Conservation (phyloP, 2,113 vertebrate genomes). For the Scomber colias region DNA sequence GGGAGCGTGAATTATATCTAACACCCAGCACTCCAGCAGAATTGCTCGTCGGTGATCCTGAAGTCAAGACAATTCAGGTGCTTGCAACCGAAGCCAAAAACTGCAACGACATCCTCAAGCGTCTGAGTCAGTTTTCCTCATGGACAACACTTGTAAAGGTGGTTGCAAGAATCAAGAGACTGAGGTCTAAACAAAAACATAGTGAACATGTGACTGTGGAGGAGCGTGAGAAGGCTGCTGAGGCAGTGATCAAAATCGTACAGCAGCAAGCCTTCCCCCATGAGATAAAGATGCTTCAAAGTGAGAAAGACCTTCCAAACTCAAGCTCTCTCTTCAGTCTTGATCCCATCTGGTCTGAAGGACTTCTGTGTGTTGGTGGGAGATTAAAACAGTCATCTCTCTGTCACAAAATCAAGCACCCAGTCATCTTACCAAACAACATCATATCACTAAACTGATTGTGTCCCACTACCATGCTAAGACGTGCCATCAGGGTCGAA, state of each 20-base stretch:
- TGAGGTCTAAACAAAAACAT: not conserved
- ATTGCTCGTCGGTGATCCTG: fast-evolving
- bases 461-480: not conserved
- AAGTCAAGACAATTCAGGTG: not conserved
- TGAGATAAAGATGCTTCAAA: not conserved
- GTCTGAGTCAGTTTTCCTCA: not conserved
- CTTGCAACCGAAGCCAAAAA: fast-evolving
- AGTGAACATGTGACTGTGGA: fast-evolving
- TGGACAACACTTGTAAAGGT: not conserved
- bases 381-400: not conserved
- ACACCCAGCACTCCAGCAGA: not conserved
- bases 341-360: not conserved
- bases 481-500: too few relatives aligned
- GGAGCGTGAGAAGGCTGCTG: not conserved
- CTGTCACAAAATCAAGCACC: not conserved
- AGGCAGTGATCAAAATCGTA: not conserved
- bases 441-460: not conserved
- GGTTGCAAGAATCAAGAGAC: not conserved
- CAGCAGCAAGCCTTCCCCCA: not conserved
- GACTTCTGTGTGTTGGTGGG: not conserved
- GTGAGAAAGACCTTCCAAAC: not conserved
- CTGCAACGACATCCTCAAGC: fast-evolving
- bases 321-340: not conserved
- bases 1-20: not conserved
- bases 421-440: not conserved